Conservation (phyloP, 2,797 vertebrate species). For the Tympanoctomys barrerae region DNA sequence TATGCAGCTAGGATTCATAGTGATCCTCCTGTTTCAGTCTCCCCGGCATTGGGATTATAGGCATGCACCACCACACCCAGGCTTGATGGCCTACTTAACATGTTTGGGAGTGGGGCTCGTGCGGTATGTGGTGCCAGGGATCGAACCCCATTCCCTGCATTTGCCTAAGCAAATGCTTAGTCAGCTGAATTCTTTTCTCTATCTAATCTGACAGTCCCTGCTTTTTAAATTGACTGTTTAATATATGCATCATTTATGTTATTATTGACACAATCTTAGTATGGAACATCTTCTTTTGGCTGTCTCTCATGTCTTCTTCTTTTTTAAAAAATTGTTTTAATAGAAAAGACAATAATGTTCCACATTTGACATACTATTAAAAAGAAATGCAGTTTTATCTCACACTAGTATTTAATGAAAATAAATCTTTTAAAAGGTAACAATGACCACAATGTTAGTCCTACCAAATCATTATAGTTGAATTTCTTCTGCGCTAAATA, state of each 20-base stretch:
- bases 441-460: constrained; percentile 61
- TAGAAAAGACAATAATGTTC: constrained; percentile 75
- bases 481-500: neutral
- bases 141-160: no score
- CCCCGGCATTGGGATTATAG: no score
- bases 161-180: no score
- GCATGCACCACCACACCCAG: no score
- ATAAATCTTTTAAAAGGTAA: constrained; percentile 65
- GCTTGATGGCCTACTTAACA: no score
- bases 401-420: constrained; percentile 60
- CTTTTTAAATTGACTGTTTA: neutral
- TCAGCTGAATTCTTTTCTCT: neutral
- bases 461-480: constrained; percentile 22
- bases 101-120: no score
- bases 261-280: neutral
- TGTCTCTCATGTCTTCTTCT: neutral
- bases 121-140: no score
- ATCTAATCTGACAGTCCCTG: neutral
- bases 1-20: no score
- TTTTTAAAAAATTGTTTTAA: constrained; percentile 70
- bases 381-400: constrained; percentile 47
- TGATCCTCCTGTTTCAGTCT: no score
- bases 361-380: constrained; percentile 62
- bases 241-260: neutral
- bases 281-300: neutral